Evolutionary conservation across 1,140 invertebrate genomes (phyloP).

Genomic region (Euwallacea fornicatus): DNA sequence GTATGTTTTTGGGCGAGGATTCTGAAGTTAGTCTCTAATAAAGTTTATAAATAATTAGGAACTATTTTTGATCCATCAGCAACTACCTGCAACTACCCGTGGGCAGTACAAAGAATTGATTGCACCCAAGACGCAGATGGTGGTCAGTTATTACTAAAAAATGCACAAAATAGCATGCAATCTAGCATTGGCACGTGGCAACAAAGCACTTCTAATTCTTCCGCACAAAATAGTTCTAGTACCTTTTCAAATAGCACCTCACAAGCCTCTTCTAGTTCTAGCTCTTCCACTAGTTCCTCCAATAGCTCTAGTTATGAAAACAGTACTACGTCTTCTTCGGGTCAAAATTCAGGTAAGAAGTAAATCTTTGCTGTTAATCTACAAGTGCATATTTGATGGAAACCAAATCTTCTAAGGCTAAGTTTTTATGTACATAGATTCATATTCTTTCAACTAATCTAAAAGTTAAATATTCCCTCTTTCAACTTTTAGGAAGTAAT

Average conservation of each 20-base stretch:
- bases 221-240: conserved; percentile 32
- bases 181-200: conserved; percentile 23
- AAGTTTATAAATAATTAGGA: conserved; percentile 39
- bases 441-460: too few relatives aligned
- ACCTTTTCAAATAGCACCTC: conserved; percentile 25
- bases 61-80: conserved; percentile 64
- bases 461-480: not conserved
- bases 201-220: conserved; percentile 34
- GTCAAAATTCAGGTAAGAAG: conserved; percentile 31
- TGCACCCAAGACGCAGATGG: conserved; percentile 41
- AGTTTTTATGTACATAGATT: too few relatives aligned
- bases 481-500: conserved; percentile 6
- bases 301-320: conserved; percentile 34
- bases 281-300: conserved; percentile 26
- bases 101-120: conserved; percentile 59
- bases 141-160: conserved; percentile 34
- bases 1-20: conserved; percentile 2
- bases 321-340: conserved; percentile 18
- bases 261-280: conserved; percentile 18
- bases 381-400: too few relatives aligned
- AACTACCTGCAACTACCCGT: conserved; percentile 63
- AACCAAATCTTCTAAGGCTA: too few relatives aligned
- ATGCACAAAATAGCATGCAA: conserved; percentile 22
- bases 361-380: too few relatives aligned
- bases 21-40: too few relatives aligned